These are phyloP conservation scores for Cyrtorhinus lividipennis DNA, from an alignment of 1,140 invertebrate genomes.

Conservation along the genomic window DNA sequence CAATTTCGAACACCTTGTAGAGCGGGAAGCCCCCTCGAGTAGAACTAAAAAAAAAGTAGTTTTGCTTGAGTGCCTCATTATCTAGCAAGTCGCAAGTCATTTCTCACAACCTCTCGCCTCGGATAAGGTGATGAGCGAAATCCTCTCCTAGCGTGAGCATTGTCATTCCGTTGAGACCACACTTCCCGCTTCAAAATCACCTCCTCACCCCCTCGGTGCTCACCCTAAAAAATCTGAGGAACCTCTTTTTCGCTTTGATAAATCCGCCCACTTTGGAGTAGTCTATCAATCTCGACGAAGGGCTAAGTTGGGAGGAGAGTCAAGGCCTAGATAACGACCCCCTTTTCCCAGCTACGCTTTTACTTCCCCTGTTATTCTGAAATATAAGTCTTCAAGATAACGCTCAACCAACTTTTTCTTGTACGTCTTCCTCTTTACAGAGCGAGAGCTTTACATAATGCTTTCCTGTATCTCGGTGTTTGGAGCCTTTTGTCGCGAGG, in stretches of 20 bases:
- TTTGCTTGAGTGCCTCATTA: too few species aligned
- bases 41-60: too few species aligned
- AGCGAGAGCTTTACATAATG: background rate
- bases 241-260: background rate
- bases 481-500: background rate
- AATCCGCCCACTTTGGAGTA: background rate
- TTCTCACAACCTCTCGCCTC: too few species aligned
- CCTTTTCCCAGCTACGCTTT: background rate
- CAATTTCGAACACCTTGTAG: too few species aligned
- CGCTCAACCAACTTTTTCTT: too few species aligned
- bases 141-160: too few species aligned
- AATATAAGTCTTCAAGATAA: conserved; percentile 1
- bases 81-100: too few species aligned
- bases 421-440: background rate
- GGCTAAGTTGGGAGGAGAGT: background rate
- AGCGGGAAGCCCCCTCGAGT: too few species aligned
- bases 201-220: background rate
- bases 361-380: background rate
- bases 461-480: background rate
- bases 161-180: too few species aligned
- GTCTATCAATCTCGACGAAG: background rate
- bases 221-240: background rate
- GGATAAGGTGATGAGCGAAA: too few species aligned
- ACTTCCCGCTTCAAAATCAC: too few species aligned
- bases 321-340: background rate